phyloP scores from a whole-genome alignment of 2,113 vertebrate genomes.

The Regulus satrapa region DNA sequence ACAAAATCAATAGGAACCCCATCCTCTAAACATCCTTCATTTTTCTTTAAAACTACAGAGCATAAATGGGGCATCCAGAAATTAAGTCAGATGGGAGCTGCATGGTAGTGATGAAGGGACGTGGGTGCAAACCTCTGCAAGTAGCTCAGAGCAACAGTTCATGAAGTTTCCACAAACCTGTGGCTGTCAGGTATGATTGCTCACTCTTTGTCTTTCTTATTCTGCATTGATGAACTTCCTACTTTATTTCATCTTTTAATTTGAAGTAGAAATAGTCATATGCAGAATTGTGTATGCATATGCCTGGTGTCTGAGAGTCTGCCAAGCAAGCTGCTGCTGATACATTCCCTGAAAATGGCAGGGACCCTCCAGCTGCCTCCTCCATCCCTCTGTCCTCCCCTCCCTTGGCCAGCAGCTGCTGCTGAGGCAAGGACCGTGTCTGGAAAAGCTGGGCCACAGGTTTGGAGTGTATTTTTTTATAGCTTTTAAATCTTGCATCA shows the following conservation, averaged over 20 bases:
- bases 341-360: not conserved
- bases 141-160: not conserved
- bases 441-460: not conserved
- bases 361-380: not conserved
- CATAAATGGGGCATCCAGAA: not conserved
- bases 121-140: not conserved
- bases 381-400: not conserved
- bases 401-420: not conserved
- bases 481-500: not conserved
- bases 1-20: not conserved
- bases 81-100: not conserved
- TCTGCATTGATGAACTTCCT: not conserved
- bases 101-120: fast-evolving
- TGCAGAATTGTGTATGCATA: not conserved
- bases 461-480: not conserved
- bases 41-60: not conserved
- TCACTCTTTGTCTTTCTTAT: not conserved
- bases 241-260: not conserved
- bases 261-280: not conserved
- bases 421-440: not conserved
- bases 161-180: not conserved
- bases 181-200: not conserved
- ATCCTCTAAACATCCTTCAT: not conserved
- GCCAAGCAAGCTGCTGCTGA: not conserved
- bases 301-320: not conserved